phyloP scores from a whole-genome alignment of 2,888 invertebrate species.

The Blastobasis adustella region DNA sequence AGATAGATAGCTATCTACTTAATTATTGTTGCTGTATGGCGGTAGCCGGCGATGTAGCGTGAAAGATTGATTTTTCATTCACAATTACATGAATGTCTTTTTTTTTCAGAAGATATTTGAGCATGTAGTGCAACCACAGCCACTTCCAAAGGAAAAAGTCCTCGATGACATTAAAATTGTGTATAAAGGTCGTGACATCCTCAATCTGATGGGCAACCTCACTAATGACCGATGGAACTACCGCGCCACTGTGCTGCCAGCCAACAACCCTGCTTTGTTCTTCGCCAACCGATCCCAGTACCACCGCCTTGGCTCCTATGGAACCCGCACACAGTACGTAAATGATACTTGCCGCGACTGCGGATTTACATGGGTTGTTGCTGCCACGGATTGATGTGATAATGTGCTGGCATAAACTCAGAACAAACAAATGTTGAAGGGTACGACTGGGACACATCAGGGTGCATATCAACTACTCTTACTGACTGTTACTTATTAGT shows the following conservation, averaged over 20 bases:
- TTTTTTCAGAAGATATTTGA: conserved; percentile 64
- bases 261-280: conserved; percentile 73
- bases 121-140: conserved; percentile 57
- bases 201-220: conserved; percentile 75
- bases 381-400: conserved; percentile 61
- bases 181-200: conserved; percentile 72
- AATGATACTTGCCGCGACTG: conserved; percentile 68
- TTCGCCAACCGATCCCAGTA: conserved; percentile 78
- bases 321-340: conserved; percentile 74
- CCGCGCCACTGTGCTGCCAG: conserved; percentile 70
- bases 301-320: conserved; percentile 72
- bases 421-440: conserved; percentile 52
- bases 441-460: conserved; percentile 63
- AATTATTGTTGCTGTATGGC: neutral
- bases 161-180: conserved; percentile 55
- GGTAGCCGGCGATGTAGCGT: neutral
- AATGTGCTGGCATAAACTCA: conserved; percentile 36
- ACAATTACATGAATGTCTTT: neutral
- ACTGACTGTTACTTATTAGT: conserved; percentile 40
- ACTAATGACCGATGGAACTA: conserved; percentile 72
- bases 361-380: conserved; percentile 68
- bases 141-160: conserved; percentile 54
- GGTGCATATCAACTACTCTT: conserved; percentile 44
- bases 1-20: too few relatives aligned
- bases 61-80: too few relatives aligned